These are phyloP conservation scores for Atherinomorus stipes DNA, from an alignment of 2,113 vertebrate species.

Conservation along the genomic window DNA sequence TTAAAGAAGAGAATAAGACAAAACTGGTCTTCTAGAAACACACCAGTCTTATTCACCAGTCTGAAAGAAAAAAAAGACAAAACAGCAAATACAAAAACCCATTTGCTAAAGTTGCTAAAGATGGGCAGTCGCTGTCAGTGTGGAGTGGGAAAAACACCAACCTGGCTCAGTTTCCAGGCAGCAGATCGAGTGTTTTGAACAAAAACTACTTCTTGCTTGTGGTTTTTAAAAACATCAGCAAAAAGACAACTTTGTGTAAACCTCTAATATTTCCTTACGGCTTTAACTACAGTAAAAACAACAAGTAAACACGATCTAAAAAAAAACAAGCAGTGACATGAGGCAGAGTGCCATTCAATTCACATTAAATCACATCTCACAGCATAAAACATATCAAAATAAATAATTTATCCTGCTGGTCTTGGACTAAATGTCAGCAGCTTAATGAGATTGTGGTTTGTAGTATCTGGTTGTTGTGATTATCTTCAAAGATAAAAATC, in stretches of 20 bases:
- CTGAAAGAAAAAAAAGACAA: no score
- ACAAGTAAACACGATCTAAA: not conserved
- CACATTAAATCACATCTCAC: no score
- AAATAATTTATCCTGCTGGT: not conserved
- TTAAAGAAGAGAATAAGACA: no score
- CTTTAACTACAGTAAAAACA: not conserved
- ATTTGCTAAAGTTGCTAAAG: not conserved
- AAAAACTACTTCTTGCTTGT: not conserved
- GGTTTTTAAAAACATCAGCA: not conserved
- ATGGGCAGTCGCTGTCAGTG: not conserved
- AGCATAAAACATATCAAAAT: slow-evolving; percentile 1
- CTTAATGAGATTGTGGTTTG: not conserved
- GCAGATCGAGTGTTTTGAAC: not conserved
- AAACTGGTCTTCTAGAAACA: no score
- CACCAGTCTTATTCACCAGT: no score
- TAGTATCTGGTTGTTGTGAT: not conserved
- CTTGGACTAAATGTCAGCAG: not conserved
- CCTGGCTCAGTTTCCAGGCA: not conserved
- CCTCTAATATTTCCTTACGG: not conserved
- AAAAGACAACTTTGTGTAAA: not conserved
- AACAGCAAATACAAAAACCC: not conserved
- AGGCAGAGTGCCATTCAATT: not conserved
- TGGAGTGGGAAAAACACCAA: not conserved
- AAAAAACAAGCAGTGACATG: not conserved
- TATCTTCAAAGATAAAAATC: not conserved